Conservation (phyloP, 2,888 invertebrate species). For the Harpalus rufipes region DNA sequence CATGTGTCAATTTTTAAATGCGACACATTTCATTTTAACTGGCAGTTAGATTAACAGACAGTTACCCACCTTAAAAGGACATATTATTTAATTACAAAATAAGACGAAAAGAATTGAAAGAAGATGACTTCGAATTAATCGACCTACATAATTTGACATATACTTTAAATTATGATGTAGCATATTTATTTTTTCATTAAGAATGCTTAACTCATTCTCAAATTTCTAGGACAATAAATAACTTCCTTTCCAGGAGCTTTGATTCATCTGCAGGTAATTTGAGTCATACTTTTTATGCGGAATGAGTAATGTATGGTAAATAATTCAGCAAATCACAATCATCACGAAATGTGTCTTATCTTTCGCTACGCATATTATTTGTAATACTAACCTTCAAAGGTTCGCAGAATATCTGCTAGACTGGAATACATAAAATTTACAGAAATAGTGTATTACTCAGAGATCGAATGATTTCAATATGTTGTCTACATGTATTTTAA, state of each 20-base stretch:
- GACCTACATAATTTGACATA: too few relatives aligned
- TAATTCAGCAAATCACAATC: slow-evolving; percentile 5
- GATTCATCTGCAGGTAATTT: slow-evolving; percentile 2
- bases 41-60: too few relatives aligned
- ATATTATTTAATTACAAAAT: too few relatives aligned
- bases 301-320: slow-evolving; percentile 40
- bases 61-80: too few relatives aligned
- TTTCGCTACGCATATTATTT: slow-evolving; percentile 38
- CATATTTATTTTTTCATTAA: too few relatives aligned
- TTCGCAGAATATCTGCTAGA: slow-evolving; percentile 12
- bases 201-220: neutral
- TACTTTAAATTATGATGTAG: too few relatives aligned
- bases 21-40: too few relatives aligned
- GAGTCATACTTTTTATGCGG: neutral
- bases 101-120: too few relatives aligned
- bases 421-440: slow-evolving; percentile 21
- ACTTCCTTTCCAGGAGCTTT: slow-evolving; percentile 6
- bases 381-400: slow-evolving; percentile 16
- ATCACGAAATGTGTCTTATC: slow-evolving; percentile 46
- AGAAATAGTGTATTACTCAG: slow-evolving; percentile 32
- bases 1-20: too few relatives aligned
- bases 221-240: slow-evolving; percentile 4
- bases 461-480: slow-evolving; percentile 14
- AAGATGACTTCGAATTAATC: too few relatives aligned
- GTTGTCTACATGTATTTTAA: neutral